Evolutionary conservation across 2,113 vertebrate species (phyloP).

Genomic region (Xyrauchen texanus): DNA sequence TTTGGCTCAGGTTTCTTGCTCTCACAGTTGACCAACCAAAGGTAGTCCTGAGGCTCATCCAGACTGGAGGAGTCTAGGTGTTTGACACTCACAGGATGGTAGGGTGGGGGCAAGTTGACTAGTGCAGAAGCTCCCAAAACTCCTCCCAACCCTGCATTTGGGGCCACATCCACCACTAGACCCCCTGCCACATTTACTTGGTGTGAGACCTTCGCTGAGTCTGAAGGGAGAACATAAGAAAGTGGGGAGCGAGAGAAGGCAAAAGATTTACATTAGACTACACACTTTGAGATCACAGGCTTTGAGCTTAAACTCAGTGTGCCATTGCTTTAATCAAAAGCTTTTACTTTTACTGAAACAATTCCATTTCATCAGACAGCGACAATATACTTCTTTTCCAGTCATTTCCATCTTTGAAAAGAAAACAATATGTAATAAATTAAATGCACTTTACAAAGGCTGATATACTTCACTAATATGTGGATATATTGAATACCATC

Average conservation of each 20-base stretch:
- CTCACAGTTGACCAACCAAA: constrained; percentile 95
- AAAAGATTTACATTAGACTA: neutral
- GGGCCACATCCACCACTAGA: constrained; percentile 79
- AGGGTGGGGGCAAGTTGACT: constrained; percentile 82
- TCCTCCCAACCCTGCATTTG: constrained; percentile 71
- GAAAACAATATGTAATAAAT: too few relatives aligned
- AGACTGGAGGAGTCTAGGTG: constrained; percentile 85
- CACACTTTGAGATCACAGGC: neutral
- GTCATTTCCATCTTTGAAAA: too few relatives aligned
- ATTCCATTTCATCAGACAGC: too few relatives aligned
- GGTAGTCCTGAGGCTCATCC: constrained; percentile 96
- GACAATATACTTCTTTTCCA: too few relatives aligned
- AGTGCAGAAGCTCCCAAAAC: constrained; percentile 73
- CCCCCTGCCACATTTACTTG: constrained; percentile 70
- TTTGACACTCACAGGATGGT: constrained; percentile 89
- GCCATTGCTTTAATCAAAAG: neutral
- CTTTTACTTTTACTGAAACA: too few relatives aligned
- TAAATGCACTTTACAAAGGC: too few relatives aligned
- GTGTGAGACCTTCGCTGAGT: constrained; percentile 82
- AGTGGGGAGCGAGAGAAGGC: neutral
- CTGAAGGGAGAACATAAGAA: constrained; percentile 53
- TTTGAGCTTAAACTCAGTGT: neutral
- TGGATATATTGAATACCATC: too few relatives aligned
- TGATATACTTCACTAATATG: too few relatives aligned
- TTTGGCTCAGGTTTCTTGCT: constrained; percentile 95